phyloP scores from a whole-genome alignment of 2,113 vertebrate species.

The Edolisoma coerulescens region DNA sequence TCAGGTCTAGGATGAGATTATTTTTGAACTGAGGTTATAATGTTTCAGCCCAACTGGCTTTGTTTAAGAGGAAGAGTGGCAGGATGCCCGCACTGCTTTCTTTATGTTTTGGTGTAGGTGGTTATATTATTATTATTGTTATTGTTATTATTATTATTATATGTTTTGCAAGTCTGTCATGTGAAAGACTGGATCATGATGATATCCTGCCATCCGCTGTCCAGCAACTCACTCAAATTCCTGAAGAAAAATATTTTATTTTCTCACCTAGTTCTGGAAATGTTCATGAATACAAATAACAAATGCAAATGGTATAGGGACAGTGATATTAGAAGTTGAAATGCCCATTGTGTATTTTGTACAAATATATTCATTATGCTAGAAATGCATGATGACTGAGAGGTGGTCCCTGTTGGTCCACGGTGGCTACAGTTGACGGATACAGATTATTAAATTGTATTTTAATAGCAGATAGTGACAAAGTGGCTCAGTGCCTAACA shows the following conservation, averaged over 20 bases:
- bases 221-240: slow-evolving; percentile 4
- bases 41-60: neutral
- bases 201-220: neutral
- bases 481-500: neutral
- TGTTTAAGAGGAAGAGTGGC: neutral
- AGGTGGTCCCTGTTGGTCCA: neutral
- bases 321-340: neutral
- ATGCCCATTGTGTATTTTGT: slow-evolving; percentile 4
- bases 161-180: neutral
- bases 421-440: neutral
- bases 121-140: neutral
- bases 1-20: neutral
- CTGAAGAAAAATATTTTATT: slow-evolving; percentile 36
- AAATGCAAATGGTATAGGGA: slow-evolving; percentile 5
- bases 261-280: slow-evolving; percentile 24
- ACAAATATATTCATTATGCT: slow-evolving; percentile 8
- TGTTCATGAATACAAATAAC: slow-evolving; percentile 40
- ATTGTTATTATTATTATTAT: neutral
- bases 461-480: slow-evolving; percentile 32
- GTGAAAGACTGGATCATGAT: slow-evolving; percentile 8
- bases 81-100: accelerated
- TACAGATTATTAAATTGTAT: slow-evolving; percentile 37
- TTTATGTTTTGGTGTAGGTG: neutral
- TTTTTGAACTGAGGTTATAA: neutral
- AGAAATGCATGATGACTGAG: neutral